Evolutionary conservation across 2,888 invertebrate genomes (phyloP), one percentile per base, ranked within the genome.

Genomic region (Eumerus sabulonum): DNA sequence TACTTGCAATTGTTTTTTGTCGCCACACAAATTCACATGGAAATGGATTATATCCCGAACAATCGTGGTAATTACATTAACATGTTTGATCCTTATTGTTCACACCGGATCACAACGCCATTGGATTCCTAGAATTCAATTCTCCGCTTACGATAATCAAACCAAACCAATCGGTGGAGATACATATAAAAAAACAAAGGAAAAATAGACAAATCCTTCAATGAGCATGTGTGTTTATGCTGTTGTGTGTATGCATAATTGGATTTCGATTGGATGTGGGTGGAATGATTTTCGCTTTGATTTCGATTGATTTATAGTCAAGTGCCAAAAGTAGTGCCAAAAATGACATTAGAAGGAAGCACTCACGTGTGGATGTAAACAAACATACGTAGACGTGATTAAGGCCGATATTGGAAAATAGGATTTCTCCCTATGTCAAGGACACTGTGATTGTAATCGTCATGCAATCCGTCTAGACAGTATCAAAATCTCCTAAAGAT

Each of bases 41-140:
- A 54, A 62, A 68, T 27, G 19, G 17, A 16, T 44, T 45, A 27
- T 27, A 4, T 7, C 27, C 7, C 2, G 5, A 7, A 53, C 62
- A 36, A 36, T 50, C 71, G 54, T 56, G 35, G 42, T 63, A 66
- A 73, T 73, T 48, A 57, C 53, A 73, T 73, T 73, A 66, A 42
- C 73, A 47, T 60, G 54, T 66, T 40, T 66, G 59, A 73, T 73
- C 66, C 66, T 53, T 50, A 47, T 42, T 18, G 14, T 19, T 36
- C 19, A 14, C 11, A 17, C 18, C n/a, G 56, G 62, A 40, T 68
- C 51, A 42, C 11, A 27, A 27, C 27, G 7, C 27, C 2, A 27
- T 27, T 27, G 27, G 27, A 27, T 27, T 27, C 27, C 3, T 27
- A 2, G 27, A 27, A 27, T 27, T 27, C 27, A 27, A 27, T 27